A percentile compares a stretch with the other conserved stretches of the same genome.
Conservation (phyloP, 2,797 vertebrate species). For the Odontamblyopus rebecca region DNA sequence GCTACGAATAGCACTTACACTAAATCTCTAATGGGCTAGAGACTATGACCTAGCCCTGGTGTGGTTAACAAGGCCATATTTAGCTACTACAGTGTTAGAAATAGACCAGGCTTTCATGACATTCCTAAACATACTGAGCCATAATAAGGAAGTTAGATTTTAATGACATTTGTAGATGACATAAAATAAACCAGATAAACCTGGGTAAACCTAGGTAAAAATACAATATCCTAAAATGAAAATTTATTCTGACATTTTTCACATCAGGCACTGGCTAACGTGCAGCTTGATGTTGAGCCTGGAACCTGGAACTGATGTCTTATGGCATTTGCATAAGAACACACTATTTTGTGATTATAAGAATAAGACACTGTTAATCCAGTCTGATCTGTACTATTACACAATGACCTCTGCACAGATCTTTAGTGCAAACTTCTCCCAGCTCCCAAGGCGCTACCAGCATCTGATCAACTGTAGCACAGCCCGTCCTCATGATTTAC, state of each 20-base stretch:
- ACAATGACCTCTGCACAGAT: slow-evolving; percentile 7
- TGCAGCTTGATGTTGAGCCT: background rate
- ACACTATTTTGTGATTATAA: slow-evolving; percentile 15
- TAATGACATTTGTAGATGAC: background rate
- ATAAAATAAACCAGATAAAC: background rate
- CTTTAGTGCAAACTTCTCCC: background rate
- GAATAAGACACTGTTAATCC: slow-evolving; percentile 7
- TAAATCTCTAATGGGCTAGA: slow-evolving; percentile 29
- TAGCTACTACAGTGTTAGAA: slow-evolving; percentile 21
- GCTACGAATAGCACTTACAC: slow-evolving; percentile 37
- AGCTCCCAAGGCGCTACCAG: background rate
- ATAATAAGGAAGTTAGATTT: slow-evolving; percentile 14
- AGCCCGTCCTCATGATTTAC: slow-evolving; percentile 25
- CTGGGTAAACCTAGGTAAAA: background rate
- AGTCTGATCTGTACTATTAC: slow-evolving; percentile 10
- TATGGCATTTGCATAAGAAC: slow-evolving; percentile 20
- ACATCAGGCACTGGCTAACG: too few species aligned
- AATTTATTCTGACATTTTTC: background rate
- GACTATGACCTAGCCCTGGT: slow-evolving; percentile 24
- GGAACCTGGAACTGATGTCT: slow-evolving; percentile 8
- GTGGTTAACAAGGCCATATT: slow-evolving; percentile 30
- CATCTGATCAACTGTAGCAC: slow-evolving; percentile 1
- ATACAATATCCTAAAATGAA: background rate
- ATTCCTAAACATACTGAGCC: slow-evolving; percentile 16
- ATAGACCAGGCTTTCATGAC: slow-evolving; percentile 20